Conservation (phyloP, 2,888 invertebrate genomes). For the Hanleya hanleyi region DNA sequence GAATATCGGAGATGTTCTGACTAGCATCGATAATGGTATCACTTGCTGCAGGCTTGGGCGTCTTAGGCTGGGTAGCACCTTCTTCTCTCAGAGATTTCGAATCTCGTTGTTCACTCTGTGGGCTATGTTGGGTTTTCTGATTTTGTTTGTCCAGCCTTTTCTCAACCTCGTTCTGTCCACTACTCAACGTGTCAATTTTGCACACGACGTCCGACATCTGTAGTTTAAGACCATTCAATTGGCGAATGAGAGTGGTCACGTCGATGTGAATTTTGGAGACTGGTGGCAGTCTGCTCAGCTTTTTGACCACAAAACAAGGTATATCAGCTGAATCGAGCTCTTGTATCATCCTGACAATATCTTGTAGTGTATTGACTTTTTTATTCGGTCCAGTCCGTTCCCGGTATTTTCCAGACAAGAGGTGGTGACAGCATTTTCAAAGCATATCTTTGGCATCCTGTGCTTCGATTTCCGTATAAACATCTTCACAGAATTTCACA, state of each 20-base stretch:
- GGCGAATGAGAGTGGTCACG: neutral
- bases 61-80: too few relatives aligned
- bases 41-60: too few relatives aligned
- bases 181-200: too few relatives aligned
- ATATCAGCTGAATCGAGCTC: neutral
- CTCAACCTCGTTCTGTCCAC: too few relatives aligned
- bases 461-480: neutral
- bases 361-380: neutral
- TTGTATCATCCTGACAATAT: neutral
- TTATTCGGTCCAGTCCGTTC: neutral
- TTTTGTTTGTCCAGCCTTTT: too few relatives aligned
- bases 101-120: too few relatives aligned
- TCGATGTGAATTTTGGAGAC: neutral
- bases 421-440: neutral
- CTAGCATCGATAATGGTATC: too few relatives aligned
- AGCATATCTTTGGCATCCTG: neutral
- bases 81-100: too few relatives aligned
- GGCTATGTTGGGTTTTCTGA: too few relatives aligned
- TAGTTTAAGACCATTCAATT: neutral
- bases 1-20: too few relatives aligned
- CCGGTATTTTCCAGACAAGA: neutral
- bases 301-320: neutral
- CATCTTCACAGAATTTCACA: neutral
- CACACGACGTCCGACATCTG: neutral
- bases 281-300: neutral